Conservation (phyloP, 23 tunicate genomes). For the Trididemnum miniatum region DNA sequence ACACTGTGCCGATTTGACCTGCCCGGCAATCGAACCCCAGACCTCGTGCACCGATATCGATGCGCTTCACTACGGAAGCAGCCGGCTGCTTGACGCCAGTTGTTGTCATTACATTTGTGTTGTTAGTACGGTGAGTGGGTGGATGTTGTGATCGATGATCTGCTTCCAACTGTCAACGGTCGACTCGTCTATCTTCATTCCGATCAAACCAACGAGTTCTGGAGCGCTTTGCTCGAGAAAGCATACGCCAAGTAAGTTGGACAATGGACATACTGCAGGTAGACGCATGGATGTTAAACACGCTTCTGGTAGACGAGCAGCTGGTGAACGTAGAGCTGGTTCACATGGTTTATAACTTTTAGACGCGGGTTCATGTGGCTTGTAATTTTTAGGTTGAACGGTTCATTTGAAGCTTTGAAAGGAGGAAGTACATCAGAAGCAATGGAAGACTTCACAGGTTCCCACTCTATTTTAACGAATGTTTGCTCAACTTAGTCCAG, state of each 20-base stretch:
- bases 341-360: too few species aligned
- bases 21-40: too few species aligned
- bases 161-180: conserved; percentile 79
- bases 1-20: too few species aligned
- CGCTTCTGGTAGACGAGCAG: neutral
- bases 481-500: too few species aligned
- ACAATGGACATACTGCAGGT: too few species aligned
- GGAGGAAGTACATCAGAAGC: conserved; percentile 99
- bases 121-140: conserved; percentile 96
- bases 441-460: conserved; percentile 96
- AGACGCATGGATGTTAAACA: neutral
- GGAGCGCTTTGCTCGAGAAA: conserved; percentile 99
- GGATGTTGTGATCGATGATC: conserved; percentile 96
- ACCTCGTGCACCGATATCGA: too few species aligned
- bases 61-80: too few species aligned
- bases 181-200: conserved; percentile 87
- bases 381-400: conserved; percentile 65
- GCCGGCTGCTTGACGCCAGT: too few species aligned
- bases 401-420: conserved; percentile 95
- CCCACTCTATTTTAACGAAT: too few species aligned
- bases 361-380: neutral
- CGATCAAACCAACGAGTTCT: conserved; percentile 88
- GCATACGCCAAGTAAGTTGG: conserved; percentile 88
- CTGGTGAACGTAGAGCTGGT: too few species aligned
- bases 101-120: too few species aligned